Conservation (phyloP, 2,797 vertebrate species). For the Arctocebus calabarensis region DNA sequence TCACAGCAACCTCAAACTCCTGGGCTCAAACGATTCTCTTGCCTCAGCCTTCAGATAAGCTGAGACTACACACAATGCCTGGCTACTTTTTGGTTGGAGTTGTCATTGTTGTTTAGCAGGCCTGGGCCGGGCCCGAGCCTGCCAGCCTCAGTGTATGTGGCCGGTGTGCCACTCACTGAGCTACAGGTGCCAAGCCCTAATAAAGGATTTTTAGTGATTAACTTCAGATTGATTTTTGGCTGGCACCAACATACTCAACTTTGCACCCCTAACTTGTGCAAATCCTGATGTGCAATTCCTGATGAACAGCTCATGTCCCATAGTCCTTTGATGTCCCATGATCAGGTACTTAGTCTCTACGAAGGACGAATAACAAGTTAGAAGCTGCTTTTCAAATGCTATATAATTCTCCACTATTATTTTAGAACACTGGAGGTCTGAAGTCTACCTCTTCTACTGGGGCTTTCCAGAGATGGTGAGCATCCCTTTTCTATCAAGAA, state of each 20-base stretch:
- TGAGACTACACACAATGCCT: too few species aligned
- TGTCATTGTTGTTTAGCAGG: too few species aligned
- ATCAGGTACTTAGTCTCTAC: neutral
- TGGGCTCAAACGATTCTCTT: too few species aligned
- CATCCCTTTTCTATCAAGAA: neutral
- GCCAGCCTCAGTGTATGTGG: too few species aligned
- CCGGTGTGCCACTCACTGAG: too few species aligned
- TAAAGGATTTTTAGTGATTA: neutral
- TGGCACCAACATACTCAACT: neutral
- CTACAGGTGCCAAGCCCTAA: too few species aligned
- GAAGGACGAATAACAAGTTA: neutral
- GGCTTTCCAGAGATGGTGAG: neutral
- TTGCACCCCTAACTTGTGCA: neutral
- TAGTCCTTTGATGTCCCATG: neutral
- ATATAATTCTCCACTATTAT: neutral
- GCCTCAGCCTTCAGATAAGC: too few species aligned
- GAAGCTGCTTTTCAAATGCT: slow-evolving; percentile 1
- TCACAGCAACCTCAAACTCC: too few species aligned
- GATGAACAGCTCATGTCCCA: neutral
- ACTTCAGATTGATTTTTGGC: neutral
- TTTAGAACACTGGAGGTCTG: neutral
- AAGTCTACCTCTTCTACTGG: neutral
- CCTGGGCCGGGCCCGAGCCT: too few species aligned
- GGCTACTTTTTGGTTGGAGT: too few species aligned
- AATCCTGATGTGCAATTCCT: neutral